phyloP scores from a whole-genome alignment of 2,797 vertebrate species.

The Helarctos malayanus region DNA sequence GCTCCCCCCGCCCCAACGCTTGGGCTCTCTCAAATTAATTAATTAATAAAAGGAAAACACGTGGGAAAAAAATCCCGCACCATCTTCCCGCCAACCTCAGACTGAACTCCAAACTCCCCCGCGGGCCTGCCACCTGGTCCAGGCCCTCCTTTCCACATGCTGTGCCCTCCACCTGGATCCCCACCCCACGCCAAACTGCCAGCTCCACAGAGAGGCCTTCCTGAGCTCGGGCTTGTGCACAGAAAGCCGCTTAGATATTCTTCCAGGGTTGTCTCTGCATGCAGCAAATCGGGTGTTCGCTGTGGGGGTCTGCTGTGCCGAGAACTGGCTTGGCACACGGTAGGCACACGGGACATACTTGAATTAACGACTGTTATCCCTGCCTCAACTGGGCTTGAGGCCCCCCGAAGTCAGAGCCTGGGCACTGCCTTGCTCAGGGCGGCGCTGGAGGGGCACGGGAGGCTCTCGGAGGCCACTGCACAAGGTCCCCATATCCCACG shows the following conservation, averaged over 20 bases:
- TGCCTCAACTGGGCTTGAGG: neutral
- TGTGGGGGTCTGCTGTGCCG: neutral
- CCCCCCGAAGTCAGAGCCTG: neutral
- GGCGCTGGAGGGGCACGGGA: neutral
- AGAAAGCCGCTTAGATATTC: neutral
- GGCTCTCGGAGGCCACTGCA: neutral
- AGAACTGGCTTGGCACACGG: neutral
- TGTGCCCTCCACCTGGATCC: neutral
- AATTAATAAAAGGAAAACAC: too few species aligned
- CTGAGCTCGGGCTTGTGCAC: neutral
- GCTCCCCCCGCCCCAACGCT: too few species aligned
- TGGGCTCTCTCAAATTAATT: too few species aligned
- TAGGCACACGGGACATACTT: neutral
- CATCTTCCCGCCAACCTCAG: neutral
- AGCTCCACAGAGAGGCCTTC: neutral
- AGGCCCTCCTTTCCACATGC: neutral
- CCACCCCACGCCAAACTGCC: neutral
- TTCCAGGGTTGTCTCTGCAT: neutral
- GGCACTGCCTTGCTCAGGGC: neutral
- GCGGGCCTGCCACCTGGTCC: neutral
- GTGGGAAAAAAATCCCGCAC: too few species aligned
- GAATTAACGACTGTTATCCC: neutral
- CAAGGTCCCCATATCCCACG: neutral
- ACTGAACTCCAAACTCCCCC: neutral
- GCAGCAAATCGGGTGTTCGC: neutral